These are phyloP conservation scores for Scomber colias DNA, from an alignment of 2,113 vertebrate species.

Conservation along the genomic window DNA sequence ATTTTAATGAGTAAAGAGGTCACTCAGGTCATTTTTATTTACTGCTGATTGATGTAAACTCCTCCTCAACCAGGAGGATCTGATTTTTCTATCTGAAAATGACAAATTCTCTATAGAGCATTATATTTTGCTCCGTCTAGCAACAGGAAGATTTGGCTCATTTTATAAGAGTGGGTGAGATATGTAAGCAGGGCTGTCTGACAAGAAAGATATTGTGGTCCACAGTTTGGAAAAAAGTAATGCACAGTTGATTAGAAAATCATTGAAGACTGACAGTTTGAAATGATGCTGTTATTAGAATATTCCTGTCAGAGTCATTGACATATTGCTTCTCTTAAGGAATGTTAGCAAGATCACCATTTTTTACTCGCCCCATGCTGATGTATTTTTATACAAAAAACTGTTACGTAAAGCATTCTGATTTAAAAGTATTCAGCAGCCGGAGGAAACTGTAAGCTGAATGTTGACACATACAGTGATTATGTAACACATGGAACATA, in stretches of 20 bases:
- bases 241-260: conserved; percentile 17
- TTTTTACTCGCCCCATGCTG: conserved; percentile 16
- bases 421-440: conserved; percentile 40
- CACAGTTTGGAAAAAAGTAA: conserved; percentile 4
- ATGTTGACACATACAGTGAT: conserved; percentile 50
- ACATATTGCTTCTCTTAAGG: conserved; percentile 4
- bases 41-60: conserved; percentile 12
- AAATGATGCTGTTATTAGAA: conserved; percentile 6
- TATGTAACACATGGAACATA: conserved; percentile 51
- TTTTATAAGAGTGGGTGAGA: conserved; percentile 16
- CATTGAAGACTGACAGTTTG: conserved; percentile 5
- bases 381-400: conserved; percentile 31
- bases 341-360: conserved; percentile 6
- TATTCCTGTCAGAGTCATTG: conserved; percentile 6
- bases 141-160: conserved; percentile 14
- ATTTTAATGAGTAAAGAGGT: background rate
- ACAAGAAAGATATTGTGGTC: conserved; percentile 11
- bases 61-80: background rate
- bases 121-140: background rate
- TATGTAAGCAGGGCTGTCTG: background rate
- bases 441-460: conserved; percentile 20
- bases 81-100: background rate
- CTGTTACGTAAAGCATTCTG: conserved; percentile 54
- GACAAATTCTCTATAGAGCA: background rate
- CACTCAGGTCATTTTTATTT: background rate